Evolutionary conservation across 2,113 vertebrate species (phyloP).

Genomic region (Lophura nycthemera): DNA sequence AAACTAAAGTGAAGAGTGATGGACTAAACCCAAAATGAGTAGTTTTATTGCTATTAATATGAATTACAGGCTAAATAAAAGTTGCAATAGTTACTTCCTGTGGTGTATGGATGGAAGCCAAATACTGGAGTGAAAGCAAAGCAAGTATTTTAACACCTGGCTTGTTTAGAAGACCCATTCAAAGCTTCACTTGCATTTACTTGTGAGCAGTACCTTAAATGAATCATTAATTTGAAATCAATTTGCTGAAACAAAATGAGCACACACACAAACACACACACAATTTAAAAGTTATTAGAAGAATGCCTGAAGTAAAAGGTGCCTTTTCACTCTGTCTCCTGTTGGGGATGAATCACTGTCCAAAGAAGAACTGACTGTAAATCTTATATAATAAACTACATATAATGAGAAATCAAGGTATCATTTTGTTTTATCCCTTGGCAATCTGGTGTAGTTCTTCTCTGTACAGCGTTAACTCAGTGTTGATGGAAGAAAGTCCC

Average conservation of each 20-base stretch:
- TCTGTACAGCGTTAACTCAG: neutral
- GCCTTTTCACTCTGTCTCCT: neutral
- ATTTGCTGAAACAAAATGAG: neutral
- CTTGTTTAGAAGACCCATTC: neutral
- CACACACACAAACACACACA: fast-evolving
- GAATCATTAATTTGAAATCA: neutral
- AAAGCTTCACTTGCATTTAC: neutral
- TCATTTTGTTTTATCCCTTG: neutral
- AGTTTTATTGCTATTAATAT: neutral
- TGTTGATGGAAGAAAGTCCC: neutral
- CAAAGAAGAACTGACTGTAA: neutral
- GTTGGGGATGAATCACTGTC: neutral
- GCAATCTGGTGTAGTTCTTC: neutral
- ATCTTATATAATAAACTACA: neutral
- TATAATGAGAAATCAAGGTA: neutral
- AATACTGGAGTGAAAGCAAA: neutral
- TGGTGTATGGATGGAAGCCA: neutral
- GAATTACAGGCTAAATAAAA: neutral
- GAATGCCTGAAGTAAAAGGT: neutral
- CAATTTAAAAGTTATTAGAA: neutral
- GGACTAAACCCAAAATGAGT: neutral
- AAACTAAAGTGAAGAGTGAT: neutral
- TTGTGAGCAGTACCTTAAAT: neutral
- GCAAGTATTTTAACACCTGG: neutral
- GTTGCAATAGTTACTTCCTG: slow-evolving; percentile 1